Base-by-base conservation (phyloP, 2,888 invertebrate genomes). In the Philaethria dido region DNA sequence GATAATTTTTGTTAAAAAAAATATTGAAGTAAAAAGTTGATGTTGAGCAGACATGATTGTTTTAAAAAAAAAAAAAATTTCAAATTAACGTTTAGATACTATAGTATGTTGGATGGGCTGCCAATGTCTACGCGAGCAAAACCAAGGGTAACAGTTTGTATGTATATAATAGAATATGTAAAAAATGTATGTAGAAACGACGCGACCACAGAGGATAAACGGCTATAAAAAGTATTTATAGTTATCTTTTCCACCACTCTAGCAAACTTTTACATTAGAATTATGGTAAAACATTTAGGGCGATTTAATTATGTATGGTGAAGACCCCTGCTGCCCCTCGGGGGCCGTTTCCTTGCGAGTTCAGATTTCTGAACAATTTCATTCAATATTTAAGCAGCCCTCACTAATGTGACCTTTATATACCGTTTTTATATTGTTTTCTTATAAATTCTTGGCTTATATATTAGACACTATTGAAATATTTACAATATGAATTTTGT, bases 241-340 rank as follows among this genome's bases (percentile, higher is more conserved):
- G 29, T 18, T 59, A 48, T 25, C 13, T 18, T n/a, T 20, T 52
- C 54, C 66, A 69, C 68, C 62, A 69, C 61, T n/a, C 11, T 48
- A 68, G 64, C 68, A 64, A 72, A 75, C 73, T 77, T 77, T 74
- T 69, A 75, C 76, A 77, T 77, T 67, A 70, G 67, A 69, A 71
- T 71, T 72, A 73, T 75, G 72, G 73, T 75, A 48, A 75, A 79
- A 78, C 78, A 78, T 78, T 68, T 73, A 64, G 67, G 74, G 73
- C 70, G 54, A 75, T 78, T 80, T 79, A 78, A 80, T 81, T 75
- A 74, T 78, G 75, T 74, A 76, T 71, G 73, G 72, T 69, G 71
- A 72, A 72, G 70, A 72, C 73, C 72, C 60, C 77, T 72, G 69
- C 66, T 70, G 74, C 73, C 77, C 75, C 69, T 68, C n/a, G 66